Base-by-base conservation (phyloP, 1,140 invertebrate species). In the Drosophila malerkotliana region DNA sequence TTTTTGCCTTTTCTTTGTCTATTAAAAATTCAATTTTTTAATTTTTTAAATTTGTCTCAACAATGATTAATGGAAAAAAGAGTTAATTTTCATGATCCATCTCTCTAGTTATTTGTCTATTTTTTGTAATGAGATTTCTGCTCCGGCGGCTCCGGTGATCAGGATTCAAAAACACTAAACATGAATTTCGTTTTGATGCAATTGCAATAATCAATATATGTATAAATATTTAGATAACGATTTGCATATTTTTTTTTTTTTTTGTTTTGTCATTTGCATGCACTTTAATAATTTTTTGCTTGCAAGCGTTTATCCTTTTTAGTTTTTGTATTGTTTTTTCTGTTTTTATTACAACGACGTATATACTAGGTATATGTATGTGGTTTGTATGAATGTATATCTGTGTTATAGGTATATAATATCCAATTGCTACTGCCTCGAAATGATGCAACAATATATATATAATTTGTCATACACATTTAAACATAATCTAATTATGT, bases 201-300 rank as follows among this genome's bases (percentile, higher is more conserved):
- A 81, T 81, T 54, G 52, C 69, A 73, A 68, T 68, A 74, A 64
- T 68, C 47, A 60, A 75, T 82, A 72, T 85, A 81, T 87, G 66
- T 82, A 67, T 87, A 82, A 87, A 87, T 87, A 81, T 83, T 88
- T 89, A 88, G 79, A 87, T 87, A 87, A 87, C 82, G 82, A 85
- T 74, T 87, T 66, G 74, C 84, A 80, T 85, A 81, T 79, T 87
- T 28, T 28, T 1, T 28, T 28, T 28, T 1, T 28, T 28, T 5
- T 28, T 28, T 7, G 4, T 28, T 5, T 28, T 28, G 73, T 82
- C 79, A 57, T 81, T 73, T 64, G 21, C 55, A 53, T 68, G 72
- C 44, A 57, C 58, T 78, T 78, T 67, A 75, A 75, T 77, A 74
- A 69, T 69, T 74, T 69, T 74, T 67, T 67, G 62, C 66, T 28